A percentile compares a stretch with the other conserved stretches of the same genome.
Conservation (phyloP, 2,113 vertebrate species). For the Synodontis membranacea region DNA sequence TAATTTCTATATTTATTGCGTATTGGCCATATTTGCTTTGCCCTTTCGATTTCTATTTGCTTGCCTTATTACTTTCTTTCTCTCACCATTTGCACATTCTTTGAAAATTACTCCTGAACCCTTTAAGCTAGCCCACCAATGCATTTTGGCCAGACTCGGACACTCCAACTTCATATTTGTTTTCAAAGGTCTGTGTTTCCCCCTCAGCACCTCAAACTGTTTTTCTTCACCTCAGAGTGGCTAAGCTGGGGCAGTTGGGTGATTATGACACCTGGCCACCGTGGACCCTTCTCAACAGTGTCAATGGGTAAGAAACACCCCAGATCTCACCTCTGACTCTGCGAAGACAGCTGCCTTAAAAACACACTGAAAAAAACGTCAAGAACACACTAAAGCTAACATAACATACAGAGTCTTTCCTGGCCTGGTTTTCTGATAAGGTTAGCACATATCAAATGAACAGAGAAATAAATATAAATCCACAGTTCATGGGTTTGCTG, state of each 20-base stretch:
- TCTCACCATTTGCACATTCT: not conserved
- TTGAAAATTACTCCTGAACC: not conserved
- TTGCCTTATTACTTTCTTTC: not conserved
- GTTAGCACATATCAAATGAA: conserved; percentile 1
- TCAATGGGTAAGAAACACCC: conserved; percentile 64
- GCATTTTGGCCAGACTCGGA: conserved; percentile 1
- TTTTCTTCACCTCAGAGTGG: conserved; percentile 62
- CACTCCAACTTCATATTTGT: conserved; percentile 58
- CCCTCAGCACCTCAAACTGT: conserved; percentile 58
- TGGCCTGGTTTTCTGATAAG: conserved; percentile 8
- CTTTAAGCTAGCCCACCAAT: not conserved
- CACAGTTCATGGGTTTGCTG: not conserved
- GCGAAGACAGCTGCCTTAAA: conserved; percentile 52
- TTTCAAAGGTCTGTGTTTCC: conserved; percentile 58
- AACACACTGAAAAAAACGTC: conserved; percentile 43
- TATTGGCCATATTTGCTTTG: not conserved
- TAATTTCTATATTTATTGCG: not conserved
- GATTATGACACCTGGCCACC: conserved; percentile 62
- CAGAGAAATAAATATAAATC: conserved; percentile 19
- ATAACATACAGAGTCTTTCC: conserved; percentile 22
- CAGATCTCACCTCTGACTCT: conserved; percentile 61
- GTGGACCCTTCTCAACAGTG: conserved; percentile 61
- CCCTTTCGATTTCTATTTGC: not conserved
- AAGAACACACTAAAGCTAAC: conserved; percentile 43
- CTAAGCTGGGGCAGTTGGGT: conserved; percentile 59